Evolutionary conservation across 2,888 invertebrate genomes (phyloP), one percentile per base, ranked within the genome.

Genomic region (Caenorhabditis sulstoni): DNA sequence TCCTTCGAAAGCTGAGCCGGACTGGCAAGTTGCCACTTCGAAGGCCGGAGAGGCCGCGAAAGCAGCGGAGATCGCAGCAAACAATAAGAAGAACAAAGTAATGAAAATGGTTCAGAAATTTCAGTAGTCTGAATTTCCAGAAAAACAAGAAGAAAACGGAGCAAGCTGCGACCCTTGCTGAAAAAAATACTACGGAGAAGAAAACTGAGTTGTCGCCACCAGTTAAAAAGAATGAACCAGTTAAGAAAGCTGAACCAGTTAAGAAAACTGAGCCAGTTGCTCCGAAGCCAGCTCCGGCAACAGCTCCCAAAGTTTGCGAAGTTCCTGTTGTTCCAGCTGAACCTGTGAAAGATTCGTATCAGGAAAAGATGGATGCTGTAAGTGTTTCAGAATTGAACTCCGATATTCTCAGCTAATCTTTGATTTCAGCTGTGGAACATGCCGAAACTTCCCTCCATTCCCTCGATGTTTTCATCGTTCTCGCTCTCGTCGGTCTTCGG

Each of bases 391-490:
- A n/a, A 37, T n/a, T 41, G 45, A 3, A 4, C 12, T 45, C n/a
- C n/a, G 8, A 53, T 44, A n/a, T n/a, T 14, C n/a, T 35, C 20
- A 35, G 4, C 1, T 12, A 3, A 3, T 2, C 8, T 11, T 52
- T 23, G 16, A 29, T 66, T 77, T n/a, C 35, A 77, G 77, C 37
- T 79, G 8, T 73, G 67, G 79, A 64, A 61, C 22, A 79, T 79
- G 73, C 67, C 73, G 2, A 65, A 59, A n/a, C 18, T 74, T 7
- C 74, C 74, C 1, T 58, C 73, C 8, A 44, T 79, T 23, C 35
- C 79, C n/a, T 70, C 79, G n/a, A 53, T 70, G 53, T 65, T 75
- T 23, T 70, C 74, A 0, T 62, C 58, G 3, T 68, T 75, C 22
- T 75, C 75, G 7, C 20, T 80, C 1, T 70, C 68, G 4, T 29